These are phyloP conservation scores for Hypotaenidia okinawae DNA, from an alignment of 2,797 vertebrate species.

Conservation along the genomic window DNA sequence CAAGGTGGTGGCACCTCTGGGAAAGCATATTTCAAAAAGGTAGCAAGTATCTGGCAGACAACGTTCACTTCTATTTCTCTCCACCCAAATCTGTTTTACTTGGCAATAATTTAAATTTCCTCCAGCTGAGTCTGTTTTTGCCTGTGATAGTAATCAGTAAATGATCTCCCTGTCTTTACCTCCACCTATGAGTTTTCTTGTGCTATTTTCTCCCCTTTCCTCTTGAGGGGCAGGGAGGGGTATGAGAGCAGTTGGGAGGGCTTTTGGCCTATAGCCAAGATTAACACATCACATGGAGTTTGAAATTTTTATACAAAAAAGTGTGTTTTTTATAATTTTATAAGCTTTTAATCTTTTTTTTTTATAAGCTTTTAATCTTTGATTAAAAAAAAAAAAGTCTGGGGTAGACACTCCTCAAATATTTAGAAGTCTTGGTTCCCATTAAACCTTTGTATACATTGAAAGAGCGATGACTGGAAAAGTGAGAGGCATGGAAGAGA, in stretches of 20 bases:
- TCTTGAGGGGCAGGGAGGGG: not conserved
- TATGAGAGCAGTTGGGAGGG: not conserved
- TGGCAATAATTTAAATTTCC: not conserved
- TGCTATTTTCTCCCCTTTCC: not conserved
- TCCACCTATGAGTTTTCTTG: not conserved
- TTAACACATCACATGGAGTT: not conserved
- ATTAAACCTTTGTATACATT: not conserved
- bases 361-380: not conserved
- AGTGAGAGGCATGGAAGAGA: not conserved
- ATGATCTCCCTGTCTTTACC: not conserved
- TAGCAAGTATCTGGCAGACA: not conserved
- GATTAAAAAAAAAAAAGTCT: not conserved
- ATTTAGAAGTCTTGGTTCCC: not conserved
- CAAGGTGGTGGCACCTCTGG: not conserved
- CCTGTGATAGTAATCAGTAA: not conserved
- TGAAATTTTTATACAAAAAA: not conserved
- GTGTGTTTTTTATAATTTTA: not conserved
- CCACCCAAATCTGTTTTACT: not conserved
- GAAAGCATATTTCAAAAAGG: fast-evolving
- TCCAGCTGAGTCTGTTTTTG: not conserved
- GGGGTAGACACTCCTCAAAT: not conserved
- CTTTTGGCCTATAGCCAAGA: not conserved
- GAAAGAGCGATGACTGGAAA: not conserved
- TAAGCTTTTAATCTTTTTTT: not conserved
- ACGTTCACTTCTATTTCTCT: not conserved